Evolutionary conservation across 2,113 vertebrate species (phyloP).

Genomic region (Rhadina sibilatrix): DNA sequence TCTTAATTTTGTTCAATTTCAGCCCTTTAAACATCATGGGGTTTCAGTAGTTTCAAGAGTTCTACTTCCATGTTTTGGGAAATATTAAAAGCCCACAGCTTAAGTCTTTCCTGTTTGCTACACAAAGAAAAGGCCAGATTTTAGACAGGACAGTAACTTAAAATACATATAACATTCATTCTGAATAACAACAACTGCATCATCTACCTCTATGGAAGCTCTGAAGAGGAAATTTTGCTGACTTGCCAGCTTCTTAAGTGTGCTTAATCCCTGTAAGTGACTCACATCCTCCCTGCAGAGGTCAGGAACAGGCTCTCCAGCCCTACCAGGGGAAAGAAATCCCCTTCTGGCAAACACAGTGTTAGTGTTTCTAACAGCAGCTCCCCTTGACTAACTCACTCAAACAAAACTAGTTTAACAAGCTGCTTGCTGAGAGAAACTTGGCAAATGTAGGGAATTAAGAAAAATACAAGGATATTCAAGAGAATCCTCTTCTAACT

Average conservation of each 20-base stretch:
- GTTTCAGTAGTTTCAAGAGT: not conserved
- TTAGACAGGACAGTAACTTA: not conserved
- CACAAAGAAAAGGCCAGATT: not conserved
- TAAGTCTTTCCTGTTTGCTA: not conserved
- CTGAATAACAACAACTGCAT: not conserved
- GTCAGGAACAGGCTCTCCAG: not conserved
- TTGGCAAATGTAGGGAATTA: not conserved
- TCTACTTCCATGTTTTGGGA: not conserved
- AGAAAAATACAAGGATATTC: not conserved
- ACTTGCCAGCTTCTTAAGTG: not conserved
- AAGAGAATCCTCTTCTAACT: not conserved
- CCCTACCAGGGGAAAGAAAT: not conserved
- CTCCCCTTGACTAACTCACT: not conserved
- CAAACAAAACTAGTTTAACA: not conserved
- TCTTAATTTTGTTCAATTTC: constrained; percentile 11
- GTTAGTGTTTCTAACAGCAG: not conserved
- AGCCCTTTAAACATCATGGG: constrained; percentile 1
- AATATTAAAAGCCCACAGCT: not conserved
- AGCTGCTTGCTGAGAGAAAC: not conserved
- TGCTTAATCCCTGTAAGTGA: not conserved
- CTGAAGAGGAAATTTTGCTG: not conserved
- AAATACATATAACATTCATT: not conserved
- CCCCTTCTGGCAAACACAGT: not conserved
- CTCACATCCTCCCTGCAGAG: not conserved
- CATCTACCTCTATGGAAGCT: not conserved